Conservation (phyloP, 2,797 vertebrate genomes). For the Mastacembelus armatus region DNA sequence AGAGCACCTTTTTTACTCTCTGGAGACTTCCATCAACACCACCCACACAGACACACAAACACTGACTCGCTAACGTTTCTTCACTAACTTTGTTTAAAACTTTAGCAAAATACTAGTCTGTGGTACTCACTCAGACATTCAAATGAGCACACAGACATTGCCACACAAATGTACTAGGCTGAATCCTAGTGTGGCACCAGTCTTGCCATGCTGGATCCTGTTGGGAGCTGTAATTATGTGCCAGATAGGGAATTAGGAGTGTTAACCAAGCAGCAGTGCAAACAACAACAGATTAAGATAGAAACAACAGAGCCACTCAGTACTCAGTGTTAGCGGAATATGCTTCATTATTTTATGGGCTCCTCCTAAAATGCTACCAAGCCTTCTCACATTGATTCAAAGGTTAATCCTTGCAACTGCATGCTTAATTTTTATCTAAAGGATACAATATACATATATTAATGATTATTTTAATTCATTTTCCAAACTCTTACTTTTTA, state of each 20-base stretch:
- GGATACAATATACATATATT: no score
- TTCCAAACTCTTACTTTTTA: background rate
- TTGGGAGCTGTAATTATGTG: slow-evolving; percentile 56
- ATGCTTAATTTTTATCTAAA: background rate
- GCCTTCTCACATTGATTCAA: background rate
- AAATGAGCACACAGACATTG: slow-evolving; percentile 13
- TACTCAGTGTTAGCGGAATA: slow-evolving; percentile 17
- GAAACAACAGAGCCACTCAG: slow-evolving; percentile 51
- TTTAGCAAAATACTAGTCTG: slow-evolving; percentile 33
- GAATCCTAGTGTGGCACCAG: slow-evolving; percentile 33
- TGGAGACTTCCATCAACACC: slow-evolving; percentile 26
- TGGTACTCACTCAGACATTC: slow-evolving; percentile 21
- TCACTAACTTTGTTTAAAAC: slow-evolving; percentile 53
- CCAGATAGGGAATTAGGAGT: slow-evolving; percentile 64
- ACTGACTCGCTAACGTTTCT: background rate
- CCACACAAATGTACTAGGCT: slow-evolving; percentile 25
- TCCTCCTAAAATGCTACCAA: background rate
- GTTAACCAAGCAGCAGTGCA: slow-evolving; percentile 67
- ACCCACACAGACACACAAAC: slow-evolving; percentile 9
- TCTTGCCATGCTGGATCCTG: slow-evolving; percentile 43
- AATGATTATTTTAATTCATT: no score
- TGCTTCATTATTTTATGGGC: slow-evolving; percentile 29
- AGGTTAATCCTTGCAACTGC: background rate
- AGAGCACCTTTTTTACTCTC: slow-evolving; percentile 41
- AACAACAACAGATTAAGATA: slow-evolving; percentile 65